Conservation (phyloP, 2,888 invertebrate species). For the Eupelmus urozonus region DNA sequence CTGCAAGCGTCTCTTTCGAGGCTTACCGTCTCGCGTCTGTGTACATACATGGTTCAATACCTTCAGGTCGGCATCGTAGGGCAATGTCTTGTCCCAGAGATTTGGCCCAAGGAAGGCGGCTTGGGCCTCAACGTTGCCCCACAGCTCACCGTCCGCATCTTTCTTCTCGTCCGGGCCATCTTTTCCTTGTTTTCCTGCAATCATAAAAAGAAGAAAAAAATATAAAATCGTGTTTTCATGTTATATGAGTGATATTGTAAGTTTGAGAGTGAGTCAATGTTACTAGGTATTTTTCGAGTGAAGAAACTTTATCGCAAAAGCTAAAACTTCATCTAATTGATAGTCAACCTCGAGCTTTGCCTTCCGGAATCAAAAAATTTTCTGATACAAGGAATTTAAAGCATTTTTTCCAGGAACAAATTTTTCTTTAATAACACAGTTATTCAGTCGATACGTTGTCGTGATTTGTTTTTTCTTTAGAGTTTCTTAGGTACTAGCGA, state of each 20-base stretch:
- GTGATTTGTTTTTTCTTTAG: neutral
- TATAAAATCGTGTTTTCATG: too few species aligned
- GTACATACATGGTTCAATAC: constrained; percentile 81
- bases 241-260: too few species aligned
- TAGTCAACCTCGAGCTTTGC: too few species aligned
- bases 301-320: too few species aligned
- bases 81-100: constrained; percentile 95
- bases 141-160: constrained; percentile 88
- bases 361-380: neutral
- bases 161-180: constrained; percentile 83
- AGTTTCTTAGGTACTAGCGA: too few species aligned
- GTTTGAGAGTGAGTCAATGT: too few species aligned
- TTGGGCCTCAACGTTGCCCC: constrained; percentile 92
- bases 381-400: neutral
- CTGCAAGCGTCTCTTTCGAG: constrained; percentile 61
- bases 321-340: too few species aligned
- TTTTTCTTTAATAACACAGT: neutral
- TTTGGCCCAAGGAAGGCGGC: constrained; percentile 97
- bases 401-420: neutral
- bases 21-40: constrained; percentile 76
- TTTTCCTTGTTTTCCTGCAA: constrained; percentile 76
- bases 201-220: neutral
- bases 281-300: too few species aligned
- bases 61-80: constrained; percentile 97
- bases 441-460: neutral